Evolutionary conservation across 23 tunicate genomes (phyloP), one percentile per base, ranked within the genome.

Genomic region (Halocynthia aurantium): DNA sequence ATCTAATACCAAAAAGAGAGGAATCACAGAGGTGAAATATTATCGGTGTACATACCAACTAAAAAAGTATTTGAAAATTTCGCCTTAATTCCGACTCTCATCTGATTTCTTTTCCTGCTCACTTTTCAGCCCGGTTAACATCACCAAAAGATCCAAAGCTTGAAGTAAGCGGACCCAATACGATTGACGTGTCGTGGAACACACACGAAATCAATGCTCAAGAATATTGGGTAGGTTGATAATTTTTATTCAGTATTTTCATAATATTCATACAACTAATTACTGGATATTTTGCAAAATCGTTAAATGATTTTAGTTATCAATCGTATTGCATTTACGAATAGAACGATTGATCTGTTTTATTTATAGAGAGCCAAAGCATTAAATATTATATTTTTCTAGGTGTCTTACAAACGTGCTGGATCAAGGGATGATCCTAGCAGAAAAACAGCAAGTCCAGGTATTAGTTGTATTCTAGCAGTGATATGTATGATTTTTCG

Each of bases 321-420:
- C 63, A 1, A 15, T n/a, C 2, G 64, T 58, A n/a, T n/a, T n/a
- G n/a, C 64, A 58, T 15, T 58, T n/a, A 58, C 64, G 15, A 58
- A 13, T 1, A 13, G 18, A 13, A 58, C 18, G 18, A 13, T 13
- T 58, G 4, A 15, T 13, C 64, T n/a, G 2, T 15, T 58, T 58
- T 13, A 15, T 58, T 15, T 2, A 1, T 58, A 13, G 64, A 15
- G 4, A 58, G n/a, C n/a, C 64, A 58, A 58, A 15, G 64, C 2
- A 13, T 15, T 58, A 58, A 15, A 58, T 58, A 58, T n/a, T 1
- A n/a, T 58, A n/a, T 13, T 58, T 49, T 73, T 58, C 6, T 63
- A 92, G 98, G 98, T 92, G 15, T 73, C 91, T n/a, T 92, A 86
- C 88, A 86, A 84, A 52, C 77, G 92, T 52, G 88, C 90, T 4